Base-by-base conservation (phyloP, 2,113 vertebrate genomes). In the Strigops habroptila region DNA sequence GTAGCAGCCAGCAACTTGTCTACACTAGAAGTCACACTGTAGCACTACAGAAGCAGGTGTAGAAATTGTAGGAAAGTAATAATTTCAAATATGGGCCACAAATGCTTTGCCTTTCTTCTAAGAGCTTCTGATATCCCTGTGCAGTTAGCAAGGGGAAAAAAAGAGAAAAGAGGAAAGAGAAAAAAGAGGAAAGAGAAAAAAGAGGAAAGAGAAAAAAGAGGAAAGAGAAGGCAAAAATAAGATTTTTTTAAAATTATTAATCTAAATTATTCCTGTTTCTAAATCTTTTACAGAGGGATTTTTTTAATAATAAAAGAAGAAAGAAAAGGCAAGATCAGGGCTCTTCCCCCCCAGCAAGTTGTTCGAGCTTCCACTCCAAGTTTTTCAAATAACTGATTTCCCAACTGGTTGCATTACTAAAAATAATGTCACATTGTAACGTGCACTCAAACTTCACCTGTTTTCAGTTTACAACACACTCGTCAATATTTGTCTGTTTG, bases 1-100 rank as follows among this genome's bases (percentile, higher is more conserved):
- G 24, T 30, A 96, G 74, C 86, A 94, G 93, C 81, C 93, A 93
- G 86, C 73, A 94, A 93, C 52, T 77, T 93, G 67, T 93, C 93
- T 93, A 39, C 67, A 39, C 65, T 39, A 48, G 16, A 80, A 80
- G 37, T 63, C 63, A 75, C 2, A 1, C 60, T 35, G 19, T 30
- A 89, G 90, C 31, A 63, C 49, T 33, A 82, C 31, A 57, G 62
- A 95, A 91, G 23, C 88, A n/a, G 64, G 23, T 17, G 7, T 2
- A 57, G 28, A 88, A 82, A 82, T 68, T 43, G 33, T 31, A 82
- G 14, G 28, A 73, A 89, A 92, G 82, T n/a, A 77, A n/a, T 55
- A 39, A 88, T 67, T 91, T 79, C 44, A 76, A 87, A 73, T 73
- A 76, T 6, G 33, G 30, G 57, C 71, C 1, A 18, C 33, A 89